Conservation (phyloP, 2,797 vertebrate species). For the Protosalanx chinensis region DNA sequence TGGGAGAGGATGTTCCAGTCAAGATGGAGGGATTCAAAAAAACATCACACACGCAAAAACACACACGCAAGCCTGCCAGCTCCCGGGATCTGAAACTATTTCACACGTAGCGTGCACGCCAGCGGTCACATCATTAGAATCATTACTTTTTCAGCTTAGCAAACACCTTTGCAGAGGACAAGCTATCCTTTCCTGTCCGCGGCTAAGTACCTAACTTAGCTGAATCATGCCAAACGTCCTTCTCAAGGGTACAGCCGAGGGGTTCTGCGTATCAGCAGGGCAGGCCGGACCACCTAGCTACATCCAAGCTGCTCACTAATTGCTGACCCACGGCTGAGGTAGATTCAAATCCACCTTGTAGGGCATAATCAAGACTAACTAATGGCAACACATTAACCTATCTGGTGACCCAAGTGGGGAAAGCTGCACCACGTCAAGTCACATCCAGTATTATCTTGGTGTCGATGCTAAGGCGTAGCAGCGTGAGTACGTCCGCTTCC, state of each 20-base stretch:
- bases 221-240: slow-evolving; percentile 24
- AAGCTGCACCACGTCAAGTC: too few species aligned
- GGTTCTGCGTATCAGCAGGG: slow-evolving; percentile 49
- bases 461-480: too few species aligned
- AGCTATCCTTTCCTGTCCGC: slow-evolving; percentile 32
- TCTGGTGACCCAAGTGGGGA: too few species aligned
- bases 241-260: slow-evolving; percentile 21
- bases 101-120: slow-evolving; percentile 36
- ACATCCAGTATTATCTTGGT: too few species aligned
- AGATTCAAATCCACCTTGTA: not conserved
- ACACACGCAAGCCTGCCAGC: not conserved
- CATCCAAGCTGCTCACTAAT: not conserved
- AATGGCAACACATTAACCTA: too few species aligned
- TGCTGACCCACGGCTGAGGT: not conserved
- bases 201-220: slow-evolving; percentile 32
- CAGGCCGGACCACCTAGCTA: not conserved
- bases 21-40: slow-evolving; percentile 21
- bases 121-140: slow-evolving; percentile 57
- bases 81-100: slow-evolving; percentile 7
- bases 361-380: too few species aligned
- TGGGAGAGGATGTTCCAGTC: slow-evolving; percentile 19
- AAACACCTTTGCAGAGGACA: slow-evolving; percentile 18
- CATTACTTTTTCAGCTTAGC: slow-evolving; percentile 45
- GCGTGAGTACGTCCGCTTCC: too few species aligned
- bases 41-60: not conserved